Evolutionary conservation across 1,140 invertebrate genomes (phyloP).

Genomic region (Pomacea maculata): DNA sequence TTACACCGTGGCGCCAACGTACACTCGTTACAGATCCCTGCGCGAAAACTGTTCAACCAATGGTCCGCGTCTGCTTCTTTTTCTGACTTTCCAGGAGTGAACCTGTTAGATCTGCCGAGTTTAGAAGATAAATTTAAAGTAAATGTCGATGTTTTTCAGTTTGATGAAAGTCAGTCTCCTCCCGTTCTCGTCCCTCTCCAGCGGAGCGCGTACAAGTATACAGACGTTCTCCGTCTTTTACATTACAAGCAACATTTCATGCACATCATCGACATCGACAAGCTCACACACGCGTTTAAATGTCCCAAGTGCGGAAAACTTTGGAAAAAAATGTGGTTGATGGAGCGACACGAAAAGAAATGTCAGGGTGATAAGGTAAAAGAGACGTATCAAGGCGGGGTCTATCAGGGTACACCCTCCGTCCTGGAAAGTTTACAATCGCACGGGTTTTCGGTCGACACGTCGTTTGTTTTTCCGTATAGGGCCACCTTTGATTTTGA

Average conservation of each 20-base stretch:
- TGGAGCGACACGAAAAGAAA: neutral
- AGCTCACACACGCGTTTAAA: neutral
- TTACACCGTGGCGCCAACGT: neutral
- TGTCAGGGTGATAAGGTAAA: neutral
- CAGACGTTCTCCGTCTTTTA: neutral
- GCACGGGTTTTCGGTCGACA: neutral
- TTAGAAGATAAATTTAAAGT: neutral
- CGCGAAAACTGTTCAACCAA: neutral
- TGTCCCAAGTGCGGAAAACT: neutral
- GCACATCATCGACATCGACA: conserved; percentile 10
- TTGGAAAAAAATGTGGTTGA: neutral
- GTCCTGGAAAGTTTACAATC: neutral
- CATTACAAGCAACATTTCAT: conserved; percentile 6
- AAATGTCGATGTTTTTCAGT: conserved; percentile 10
- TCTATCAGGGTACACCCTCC: neutral
- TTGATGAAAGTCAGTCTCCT: conserved; percentile 1
- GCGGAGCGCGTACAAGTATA: neutral
- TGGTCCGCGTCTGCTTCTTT: neutral
- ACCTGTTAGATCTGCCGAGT: neutral
- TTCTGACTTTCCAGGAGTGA: neutral
- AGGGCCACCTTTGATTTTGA: conserved; percentile 1
- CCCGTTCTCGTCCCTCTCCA: neutral
- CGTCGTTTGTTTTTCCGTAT: neutral
- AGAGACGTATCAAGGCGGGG: neutral
- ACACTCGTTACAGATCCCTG: neutral